Evolutionary conservation across 2,888 invertebrate species (phyloP).

Genomic region (Erpobdella octoculata): DNA sequence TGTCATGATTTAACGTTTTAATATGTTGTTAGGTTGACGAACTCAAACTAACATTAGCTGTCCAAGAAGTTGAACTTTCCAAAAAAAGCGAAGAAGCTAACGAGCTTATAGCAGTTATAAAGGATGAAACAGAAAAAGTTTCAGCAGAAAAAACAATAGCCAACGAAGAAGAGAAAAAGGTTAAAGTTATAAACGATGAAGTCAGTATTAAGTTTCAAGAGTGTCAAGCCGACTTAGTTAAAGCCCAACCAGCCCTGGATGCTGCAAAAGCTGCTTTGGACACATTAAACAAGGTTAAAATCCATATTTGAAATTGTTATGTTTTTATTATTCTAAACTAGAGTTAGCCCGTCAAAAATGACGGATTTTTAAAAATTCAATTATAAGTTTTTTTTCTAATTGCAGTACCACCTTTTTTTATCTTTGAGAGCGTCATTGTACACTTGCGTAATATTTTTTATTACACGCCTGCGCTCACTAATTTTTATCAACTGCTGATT

Average conservation of each 20-base stretch:
- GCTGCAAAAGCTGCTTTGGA: slow-evolving; percentile 94
- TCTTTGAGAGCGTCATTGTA: no score
- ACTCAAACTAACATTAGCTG: slow-evolving; percentile 78
- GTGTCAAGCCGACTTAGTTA: slow-evolving; percentile 81
- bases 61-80: slow-evolving; percentile 84
- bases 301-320: background rate
- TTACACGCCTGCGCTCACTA: no score
- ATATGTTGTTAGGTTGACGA: slow-evolving; percentile 71
- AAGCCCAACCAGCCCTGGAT: slow-evolving; percentile 84
- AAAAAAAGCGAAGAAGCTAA: slow-evolving; percentile 94
- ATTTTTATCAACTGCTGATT: no score
- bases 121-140: slow-evolving; percentile 60
- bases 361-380: no score
- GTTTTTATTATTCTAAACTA: background rate
- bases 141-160: slow-evolving; percentile 76
- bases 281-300: slow-evolving; percentile 75
- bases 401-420: no score
- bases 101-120: slow-evolving; percentile 61
- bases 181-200: slow-evolving; percentile 85
- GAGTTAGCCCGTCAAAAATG: background rate
- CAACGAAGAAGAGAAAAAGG: slow-evolving; percentile 87
- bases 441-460: no score
- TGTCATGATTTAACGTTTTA: background rate
- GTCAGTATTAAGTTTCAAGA: slow-evolving; percentile 78
- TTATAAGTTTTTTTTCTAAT: no score